A percentile compares a stretch with the other conserved stretches of the same genome.
phyloP scores from a whole-genome alignment of 2,797 vertebrate genomes.

The Salmo trutta region DNA sequence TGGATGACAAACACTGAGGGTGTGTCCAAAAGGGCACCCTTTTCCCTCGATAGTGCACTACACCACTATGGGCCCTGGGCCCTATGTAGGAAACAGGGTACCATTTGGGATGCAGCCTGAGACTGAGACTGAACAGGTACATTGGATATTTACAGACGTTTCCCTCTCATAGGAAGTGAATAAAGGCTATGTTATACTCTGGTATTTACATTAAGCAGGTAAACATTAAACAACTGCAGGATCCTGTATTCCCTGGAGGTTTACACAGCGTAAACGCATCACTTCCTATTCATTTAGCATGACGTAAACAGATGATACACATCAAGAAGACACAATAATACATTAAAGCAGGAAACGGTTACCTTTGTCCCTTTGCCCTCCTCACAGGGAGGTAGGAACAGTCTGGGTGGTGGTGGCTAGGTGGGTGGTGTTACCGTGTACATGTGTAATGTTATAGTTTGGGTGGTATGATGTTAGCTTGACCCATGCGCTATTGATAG shows the following conservation, averaged over 20 bases:
- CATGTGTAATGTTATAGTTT: not conserved
- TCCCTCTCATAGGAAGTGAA: slow-evolving; percentile 2
- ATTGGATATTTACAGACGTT: not conserved
- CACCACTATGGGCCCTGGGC: not conserved
- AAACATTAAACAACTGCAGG: slow-evolving; percentile 70
- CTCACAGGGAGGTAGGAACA: slow-evolving; percentile 5
- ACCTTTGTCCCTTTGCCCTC: slow-evolving; percentile 25
- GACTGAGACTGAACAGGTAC: slow-evolving; percentile 39
- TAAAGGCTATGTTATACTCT: not conserved
- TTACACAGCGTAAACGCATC: slow-evolving; percentile 74
- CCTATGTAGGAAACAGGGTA: not conserved
- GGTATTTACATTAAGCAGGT: slow-evolving; percentile 74
- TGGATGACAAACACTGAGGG: not conserved
- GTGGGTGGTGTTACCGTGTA: not conserved
- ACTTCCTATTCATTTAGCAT: slow-evolving; percentile 65
- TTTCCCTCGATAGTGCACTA: not conserved
- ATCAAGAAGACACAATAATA: slow-evolving; percentile 17
- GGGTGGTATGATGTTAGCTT: not conserved
- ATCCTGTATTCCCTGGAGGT: slow-evolving; percentile 55
- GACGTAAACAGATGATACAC: slow-evolving; percentile 66
- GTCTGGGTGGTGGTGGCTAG: slow-evolving; percentile 56
- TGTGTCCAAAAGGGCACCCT: not conserved
- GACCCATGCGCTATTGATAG: slow-evolving; percentile 52
- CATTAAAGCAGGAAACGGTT: slow-evolving; percentile 49
- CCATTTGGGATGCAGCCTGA: not conserved